Evolutionary conservation across 2,797 vertebrate genomes (phyloP), one percentile per base, ranked within the genome.

Genomic region (Chromobotia macracanthus): DNA sequence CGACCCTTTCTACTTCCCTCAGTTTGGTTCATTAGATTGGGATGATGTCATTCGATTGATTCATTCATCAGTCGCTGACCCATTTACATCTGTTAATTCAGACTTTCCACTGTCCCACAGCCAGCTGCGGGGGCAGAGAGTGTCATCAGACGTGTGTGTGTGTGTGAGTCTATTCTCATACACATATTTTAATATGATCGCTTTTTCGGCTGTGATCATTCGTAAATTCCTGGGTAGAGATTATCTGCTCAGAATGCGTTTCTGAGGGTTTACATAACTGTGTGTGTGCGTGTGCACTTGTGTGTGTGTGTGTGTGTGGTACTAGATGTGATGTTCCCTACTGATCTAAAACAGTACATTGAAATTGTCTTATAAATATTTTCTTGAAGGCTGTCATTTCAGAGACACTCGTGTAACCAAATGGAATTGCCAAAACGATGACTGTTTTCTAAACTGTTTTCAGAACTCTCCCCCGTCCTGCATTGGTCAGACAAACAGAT

Each of bases 261-360:
- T 68, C n/a, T 70, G 76, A 63, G 53, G 76, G 64, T 75, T 85
- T 80, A 79, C 38, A 66, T 80, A 79, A 79, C 8, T 16, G 31
- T 65, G 18, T 51, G 68, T 66, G 6, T 50, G 41, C 38, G 11
- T 48, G 67, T n/a, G n/a, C n/a, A n/a, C n/a, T n/a, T n/a, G n/a
- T 31, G 31, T 10, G 35, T 12, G 18, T 15, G 11, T 53, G 65
- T 41, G 21, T 9, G 44, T 12, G 13, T 15, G 66, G 82, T 79
- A 82, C 79, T 71, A 82, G 77, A 83, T 70, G 68, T 84, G 77
- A 71, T 80, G 80, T 82, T 79, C 82, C 80, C 68, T 50, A 55
- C 65, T 56, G 73, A 38, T 76, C 81, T 84, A 78, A 83, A 77
- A 84, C 75, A 73, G 77, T 75, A 77, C 38, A 28, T 41, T 61